These are phyloP conservation scores for Mobula birostris DNA, from an alignment of 2,113 vertebrate species.

Conservation along the genomic window DNA sequence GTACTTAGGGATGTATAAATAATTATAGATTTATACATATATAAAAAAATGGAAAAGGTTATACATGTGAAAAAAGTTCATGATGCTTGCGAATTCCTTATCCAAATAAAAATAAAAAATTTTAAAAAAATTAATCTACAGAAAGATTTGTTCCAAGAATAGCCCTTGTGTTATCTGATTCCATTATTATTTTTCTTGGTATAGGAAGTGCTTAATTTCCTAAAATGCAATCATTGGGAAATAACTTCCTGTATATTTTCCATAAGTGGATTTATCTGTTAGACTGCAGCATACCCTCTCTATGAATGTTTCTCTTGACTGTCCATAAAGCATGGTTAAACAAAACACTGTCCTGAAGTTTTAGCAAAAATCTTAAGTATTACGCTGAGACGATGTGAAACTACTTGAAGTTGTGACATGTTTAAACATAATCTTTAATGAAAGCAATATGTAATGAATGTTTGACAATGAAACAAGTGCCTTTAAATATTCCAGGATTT, in stretches of 20 bases:
- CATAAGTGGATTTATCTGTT: not conserved
- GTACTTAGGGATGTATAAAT: too few species aligned
- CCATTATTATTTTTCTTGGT: conserved; percentile 9
- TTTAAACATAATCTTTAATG: not conserved
- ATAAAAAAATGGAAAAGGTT: too few species aligned
- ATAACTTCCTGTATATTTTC: not conserved
- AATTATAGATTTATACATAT: too few species aligned
- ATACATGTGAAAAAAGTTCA: too few species aligned
- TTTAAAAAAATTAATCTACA: too few species aligned
- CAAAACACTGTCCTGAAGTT: not conserved
- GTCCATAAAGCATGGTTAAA: not conserved
- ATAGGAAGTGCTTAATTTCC: conserved; percentile 14
- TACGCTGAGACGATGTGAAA: not conserved
- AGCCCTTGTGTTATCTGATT: not conserved
- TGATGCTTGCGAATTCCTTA: too few species aligned
- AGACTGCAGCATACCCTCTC: not conserved
- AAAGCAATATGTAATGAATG: not conserved
- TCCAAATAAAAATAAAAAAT: too few species aligned
- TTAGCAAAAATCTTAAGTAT: too few species aligned
- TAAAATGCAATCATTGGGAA: not conserved
- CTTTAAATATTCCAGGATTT: not conserved
- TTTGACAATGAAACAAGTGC: not conserved
- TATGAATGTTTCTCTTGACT: not conserved
- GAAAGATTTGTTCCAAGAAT: not conserved
- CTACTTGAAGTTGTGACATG: not conserved